These are phyloP conservation scores for Camelus dromedarius DNA, from an alignment of 2,113 vertebrate genomes.

Conservation along the genomic window DNA sequence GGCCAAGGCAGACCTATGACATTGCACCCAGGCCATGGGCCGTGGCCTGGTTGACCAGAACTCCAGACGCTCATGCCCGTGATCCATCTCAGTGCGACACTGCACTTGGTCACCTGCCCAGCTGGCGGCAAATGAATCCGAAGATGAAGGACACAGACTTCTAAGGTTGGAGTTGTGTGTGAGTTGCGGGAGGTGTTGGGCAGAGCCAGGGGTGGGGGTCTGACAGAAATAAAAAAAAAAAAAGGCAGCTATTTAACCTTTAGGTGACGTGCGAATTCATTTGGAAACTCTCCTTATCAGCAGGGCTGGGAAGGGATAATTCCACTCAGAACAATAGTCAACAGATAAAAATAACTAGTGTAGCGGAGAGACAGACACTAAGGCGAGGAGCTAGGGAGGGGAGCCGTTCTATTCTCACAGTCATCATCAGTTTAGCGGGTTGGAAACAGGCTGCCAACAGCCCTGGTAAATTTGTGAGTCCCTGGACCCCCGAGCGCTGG, in stretches of 20 bases:
- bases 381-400: background rate
- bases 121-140: background rate
- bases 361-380: background rate
- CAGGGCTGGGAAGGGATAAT: conserved; percentile 64
- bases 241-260: conserved; percentile 63
- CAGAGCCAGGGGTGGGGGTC: background rate
- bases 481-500: background rate
- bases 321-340: conserved; percentile 61
- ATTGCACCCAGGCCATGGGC: background rate
- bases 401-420: conserved; percentile 20
- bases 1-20: background rate
- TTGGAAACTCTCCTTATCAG: conserved; percentile 62
- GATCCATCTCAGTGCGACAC: background rate
- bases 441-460: background rate
- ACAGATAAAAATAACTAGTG: conserved; percentile 74
- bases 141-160: background rate
- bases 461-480: background rate
- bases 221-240: background rate
- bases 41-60: background rate
- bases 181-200: background rate
- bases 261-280: conserved; percentile 29
- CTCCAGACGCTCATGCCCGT: fast-evolving
- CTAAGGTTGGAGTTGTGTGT: fast-evolving
- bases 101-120: background rate
- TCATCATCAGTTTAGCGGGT: background rate